Evolutionary conservation across 2,888 invertebrate genomes (phyloP).

Genomic region (Endomychus coccineus): DNA sequence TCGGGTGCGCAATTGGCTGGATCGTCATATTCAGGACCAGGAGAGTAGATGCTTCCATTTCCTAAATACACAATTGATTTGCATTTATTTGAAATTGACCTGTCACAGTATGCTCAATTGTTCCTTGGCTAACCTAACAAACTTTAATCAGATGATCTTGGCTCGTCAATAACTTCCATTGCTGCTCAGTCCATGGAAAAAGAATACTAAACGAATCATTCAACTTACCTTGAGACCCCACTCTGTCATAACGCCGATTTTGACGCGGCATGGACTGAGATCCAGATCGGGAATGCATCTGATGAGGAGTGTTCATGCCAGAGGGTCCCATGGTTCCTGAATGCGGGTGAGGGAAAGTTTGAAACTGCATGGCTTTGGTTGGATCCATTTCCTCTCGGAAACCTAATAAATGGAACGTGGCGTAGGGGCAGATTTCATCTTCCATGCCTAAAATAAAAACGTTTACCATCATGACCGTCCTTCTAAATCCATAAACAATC

Average conservation of each 20-base stretch:
- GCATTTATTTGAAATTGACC: no score
- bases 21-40: constrained; percentile 86
- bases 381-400: constrained; percentile 96
- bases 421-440: constrained; percentile 94
- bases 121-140: no score
- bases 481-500: no score
- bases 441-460: constrained; percentile 75
- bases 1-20: constrained; percentile 88
- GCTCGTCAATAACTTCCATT: no score
- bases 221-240: constrained; percentile 40
- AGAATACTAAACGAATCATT: no score
- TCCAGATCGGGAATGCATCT: constrained; percentile 76
- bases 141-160: no score
- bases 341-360: constrained; percentile 79
- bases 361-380: constrained; percentile 81
- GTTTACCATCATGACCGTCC: no score
- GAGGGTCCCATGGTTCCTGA: constrained; percentile 78
- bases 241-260: constrained; percentile 41
- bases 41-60: constrained; percentile 73
- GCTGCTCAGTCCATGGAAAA: no score
- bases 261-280: constrained; percentile 77
- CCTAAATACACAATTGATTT: constrained; percentile 44
- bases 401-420: constrained; percentile 90
- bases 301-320: constrained; percentile 57
- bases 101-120: no score